phyloP scores from a whole-genome alignment of 2,113 vertebrate species.

The Ictidomys tridecemlineatus region DNA sequence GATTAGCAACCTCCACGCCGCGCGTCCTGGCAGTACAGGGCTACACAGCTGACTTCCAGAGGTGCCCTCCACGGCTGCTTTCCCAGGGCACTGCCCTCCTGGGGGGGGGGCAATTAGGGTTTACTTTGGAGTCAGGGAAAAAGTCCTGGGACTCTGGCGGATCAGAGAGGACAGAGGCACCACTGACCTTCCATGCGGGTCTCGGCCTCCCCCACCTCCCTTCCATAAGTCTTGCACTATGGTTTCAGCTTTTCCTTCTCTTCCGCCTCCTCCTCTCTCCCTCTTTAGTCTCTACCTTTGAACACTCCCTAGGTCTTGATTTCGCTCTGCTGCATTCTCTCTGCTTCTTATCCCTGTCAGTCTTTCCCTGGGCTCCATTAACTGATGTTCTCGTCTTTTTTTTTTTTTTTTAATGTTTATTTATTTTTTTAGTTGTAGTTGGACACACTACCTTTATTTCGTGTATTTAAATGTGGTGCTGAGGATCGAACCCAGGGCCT shows the following conservation, averaged over 20 bases:
- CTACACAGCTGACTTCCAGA: not conserved
- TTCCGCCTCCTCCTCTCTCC: not conserved
- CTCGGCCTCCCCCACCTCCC: not conserved
- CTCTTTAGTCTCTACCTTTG: not conserved
- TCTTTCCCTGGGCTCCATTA: not conserved
- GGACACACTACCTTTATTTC: too few species aligned
- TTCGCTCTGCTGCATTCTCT: not conserved
- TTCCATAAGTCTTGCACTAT: conserved; percentile 22
- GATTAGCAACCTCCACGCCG: conserved; percentile 17
- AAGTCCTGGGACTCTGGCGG: not conserved
- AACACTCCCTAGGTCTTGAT: conserved; percentile 40
- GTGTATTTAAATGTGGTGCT: too few species aligned
- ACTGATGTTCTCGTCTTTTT: not conserved
- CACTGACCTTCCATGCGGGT: accelerated
- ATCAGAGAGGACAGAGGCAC: not conserved
- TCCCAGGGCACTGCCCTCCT: not conserved
- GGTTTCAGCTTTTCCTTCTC: not conserved
- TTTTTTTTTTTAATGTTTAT: too few species aligned
- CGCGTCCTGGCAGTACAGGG: not conserved
- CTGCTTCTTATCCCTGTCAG: not conserved
- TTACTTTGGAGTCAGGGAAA: not conserved
- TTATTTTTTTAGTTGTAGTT: too few species aligned
- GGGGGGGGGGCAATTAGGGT: not conserved
- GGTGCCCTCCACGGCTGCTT: not conserved
- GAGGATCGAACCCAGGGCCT: too few species aligned